phyloP scores from a whole-genome alignment of 1,140 invertebrate species.

The Cepaea nemoralis region DNA sequence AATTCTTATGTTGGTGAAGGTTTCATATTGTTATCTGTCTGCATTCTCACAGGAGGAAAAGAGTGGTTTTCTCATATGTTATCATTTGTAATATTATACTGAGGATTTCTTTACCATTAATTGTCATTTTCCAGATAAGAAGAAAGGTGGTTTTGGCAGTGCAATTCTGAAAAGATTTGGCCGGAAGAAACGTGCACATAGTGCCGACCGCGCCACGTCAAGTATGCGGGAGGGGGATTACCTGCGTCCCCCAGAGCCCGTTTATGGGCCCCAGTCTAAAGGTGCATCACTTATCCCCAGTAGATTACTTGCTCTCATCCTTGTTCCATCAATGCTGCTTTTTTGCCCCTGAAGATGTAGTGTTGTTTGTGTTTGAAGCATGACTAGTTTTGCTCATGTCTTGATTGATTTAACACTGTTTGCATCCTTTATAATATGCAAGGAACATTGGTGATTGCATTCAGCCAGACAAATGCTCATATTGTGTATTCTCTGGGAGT shows the following conservation, averaged over 20 bases:
- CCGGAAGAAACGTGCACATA: constrained; percentile 61
- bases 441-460: background rate
- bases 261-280: constrained; percentile 56
- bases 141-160: constrained; percentile 58
- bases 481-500: too few relatives aligned
- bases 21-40: too few relatives aligned
- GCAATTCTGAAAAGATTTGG: constrained; percentile 59
- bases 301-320: background rate
- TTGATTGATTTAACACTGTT: background rate
- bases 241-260: constrained; percentile 55
- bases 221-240: constrained; percentile 53
- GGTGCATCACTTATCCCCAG: constrained; percentile 37
- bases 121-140: constrained; percentile 56
- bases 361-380: background rate
- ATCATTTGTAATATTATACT: background rate
- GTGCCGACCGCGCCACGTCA: constrained; percentile 57
- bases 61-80: too few relatives aligned
- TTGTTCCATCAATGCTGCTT: background rate
- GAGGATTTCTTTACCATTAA: constrained; percentile 31
- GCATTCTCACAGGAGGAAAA: too few relatives aligned
- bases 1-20: too few relatives aligned
- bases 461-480: too few relatives aligned
- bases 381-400: background rate
- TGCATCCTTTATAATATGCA: background rate
- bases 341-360: background rate